Evolutionary conservation across 2,113 vertebrate species (phyloP).

Genomic region (Centropristis striata): DNA sequence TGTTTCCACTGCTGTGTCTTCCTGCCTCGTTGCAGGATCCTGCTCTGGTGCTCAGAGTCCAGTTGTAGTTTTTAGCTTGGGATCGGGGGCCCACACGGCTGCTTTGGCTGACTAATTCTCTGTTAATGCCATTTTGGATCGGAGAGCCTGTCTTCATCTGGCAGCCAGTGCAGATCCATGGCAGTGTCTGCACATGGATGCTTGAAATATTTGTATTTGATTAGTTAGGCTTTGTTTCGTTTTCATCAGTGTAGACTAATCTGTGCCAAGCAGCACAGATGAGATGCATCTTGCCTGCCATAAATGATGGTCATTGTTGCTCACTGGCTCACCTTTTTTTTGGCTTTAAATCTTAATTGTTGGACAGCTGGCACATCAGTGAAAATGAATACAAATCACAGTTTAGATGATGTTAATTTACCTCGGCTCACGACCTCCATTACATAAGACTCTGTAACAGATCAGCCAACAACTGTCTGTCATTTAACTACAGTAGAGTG

Average conservation of each 20-base stretch:
- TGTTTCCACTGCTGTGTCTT: background rate
- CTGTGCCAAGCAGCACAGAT: conserved; percentile 43
- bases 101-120: conserved; percentile 40
- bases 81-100: background rate
- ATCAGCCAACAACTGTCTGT: conserved; percentile 1
- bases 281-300: conserved; percentile 26
- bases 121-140: conserved; percentile 44
- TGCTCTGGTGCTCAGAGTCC: background rate
- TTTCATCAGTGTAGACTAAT: background rate
- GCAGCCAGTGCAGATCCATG: conserved; percentile 25
- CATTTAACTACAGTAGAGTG: background rate
- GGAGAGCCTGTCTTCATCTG: conserved; percentile 35
- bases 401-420: conserved; percentile 22
- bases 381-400: conserved; percentile 15
- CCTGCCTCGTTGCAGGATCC: conserved; percentile 2
- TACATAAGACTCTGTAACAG: background rate
- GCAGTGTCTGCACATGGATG: conserved; percentile 19
- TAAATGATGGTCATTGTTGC: conserved; percentile 26
- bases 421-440: background rate
- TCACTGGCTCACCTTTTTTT: conserved; percentile 15
- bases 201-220: conserved; percentile 40
- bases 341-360: conserved; percentile 19
- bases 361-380: conserved; percentile 17
- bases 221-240: conserved; percentile 27
- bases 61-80: conserved; percentile 11